A percentile compares a stretch with the other conserved stretches of the same genome.
These are phyloP conservation scores for Leptosomus discolor DNA, from an alignment of 2,113 vertebrate species.

Conservation along the genomic window DNA sequence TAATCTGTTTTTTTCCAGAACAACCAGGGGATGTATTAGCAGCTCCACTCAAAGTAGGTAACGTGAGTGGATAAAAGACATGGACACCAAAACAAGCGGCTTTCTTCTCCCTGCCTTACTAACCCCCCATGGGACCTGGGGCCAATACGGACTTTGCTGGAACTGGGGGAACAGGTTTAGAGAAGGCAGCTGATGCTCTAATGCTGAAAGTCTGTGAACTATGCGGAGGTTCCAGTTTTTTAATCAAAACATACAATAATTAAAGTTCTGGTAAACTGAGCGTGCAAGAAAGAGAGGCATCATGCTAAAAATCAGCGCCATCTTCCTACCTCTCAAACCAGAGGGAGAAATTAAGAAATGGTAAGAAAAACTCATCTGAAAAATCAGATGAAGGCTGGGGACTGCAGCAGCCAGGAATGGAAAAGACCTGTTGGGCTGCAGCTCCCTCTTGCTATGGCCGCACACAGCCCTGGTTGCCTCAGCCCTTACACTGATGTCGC, in stretches of 20 bases:
- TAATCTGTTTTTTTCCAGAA: not conserved
- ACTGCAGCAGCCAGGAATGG: not conserved
- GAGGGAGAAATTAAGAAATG: not conserved
- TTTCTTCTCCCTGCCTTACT: not conserved
- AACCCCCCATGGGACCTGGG: fast-evolving
- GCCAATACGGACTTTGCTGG: not conserved
- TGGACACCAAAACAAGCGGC: not conserved
- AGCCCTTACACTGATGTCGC: not conserved
- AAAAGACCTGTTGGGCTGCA: not conserved
- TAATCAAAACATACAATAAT: not conserved
- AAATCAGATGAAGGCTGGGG: not conserved
- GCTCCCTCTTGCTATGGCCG: not conserved
- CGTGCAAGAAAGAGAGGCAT: not conserved
- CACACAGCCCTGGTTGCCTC: not conserved
- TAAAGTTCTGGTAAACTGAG: not conserved
- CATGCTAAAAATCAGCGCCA: not conserved
- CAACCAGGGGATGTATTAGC: not conserved
- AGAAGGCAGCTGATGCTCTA: not conserved
- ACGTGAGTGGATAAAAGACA: not conserved
- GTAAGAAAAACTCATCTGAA: not conserved
- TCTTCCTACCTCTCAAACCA: not conserved
- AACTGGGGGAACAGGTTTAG: not conserved
- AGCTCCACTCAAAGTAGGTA: not conserved
- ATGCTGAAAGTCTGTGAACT: not conserved
- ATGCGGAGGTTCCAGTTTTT: not conserved